A percentile compares a stretch with the other conserved stretches of the same genome.
These are phyloP conservation scores for Ricordea florida DNA, from an alignment of 92 coral and sea anemone genomes.

Conservation along the genomic window DNA sequence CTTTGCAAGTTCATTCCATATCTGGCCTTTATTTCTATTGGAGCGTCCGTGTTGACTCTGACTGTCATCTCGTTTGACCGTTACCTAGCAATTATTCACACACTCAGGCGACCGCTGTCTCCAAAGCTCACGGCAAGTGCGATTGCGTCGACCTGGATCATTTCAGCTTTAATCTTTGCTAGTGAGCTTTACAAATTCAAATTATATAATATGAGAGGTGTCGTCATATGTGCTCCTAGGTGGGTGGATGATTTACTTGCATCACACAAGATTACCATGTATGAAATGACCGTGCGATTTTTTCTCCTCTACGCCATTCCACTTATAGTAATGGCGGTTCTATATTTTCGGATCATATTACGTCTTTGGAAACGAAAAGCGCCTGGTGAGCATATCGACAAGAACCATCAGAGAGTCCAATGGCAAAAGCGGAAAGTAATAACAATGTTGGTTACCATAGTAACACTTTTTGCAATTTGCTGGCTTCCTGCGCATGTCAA, in stretches of 20 bases:
- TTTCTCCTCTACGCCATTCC: conserved; percentile 69
- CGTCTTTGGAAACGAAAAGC: conserved; percentile 56
- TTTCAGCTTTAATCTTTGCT: conserved; percentile 17
- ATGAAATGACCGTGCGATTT: conserved; percentile 53
- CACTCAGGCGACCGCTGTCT: conserved; percentile 51
- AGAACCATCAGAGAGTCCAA: conserved; percentile 44
- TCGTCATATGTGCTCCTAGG: conserved; percentile 4
- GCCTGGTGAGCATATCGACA: conserved; percentile 49
- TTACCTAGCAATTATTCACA: conserved; percentile 68
- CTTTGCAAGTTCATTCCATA: conserved; percentile 48
- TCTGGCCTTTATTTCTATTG: conserved; percentile 46
- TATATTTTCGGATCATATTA: conserved; percentile 57
- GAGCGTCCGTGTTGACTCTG: conserved; percentile 64
- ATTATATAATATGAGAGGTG: neutral
- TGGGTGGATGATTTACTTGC: conserved; percentile 38
- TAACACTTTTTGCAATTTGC: conserved; percentile 62
- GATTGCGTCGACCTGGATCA: conserved; percentile 15
- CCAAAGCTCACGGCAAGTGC: conserved; percentile 39
- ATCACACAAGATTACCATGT: neutral
- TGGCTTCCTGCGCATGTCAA: conserved; percentile 82
- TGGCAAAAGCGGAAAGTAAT: conserved; percentile 67
- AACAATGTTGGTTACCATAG: conserved; percentile 71
- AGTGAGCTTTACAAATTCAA: conserved; percentile 31
- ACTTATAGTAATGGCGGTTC: conserved; percentile 47
- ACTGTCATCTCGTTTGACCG: conserved; percentile 67